A percentile compares a stretch with the other conserved stretches of the same genome.
Evolutionary conservation across 1,140 invertebrate genomes (phyloP).

Genomic region (Campoletis sonorensis): DNA sequence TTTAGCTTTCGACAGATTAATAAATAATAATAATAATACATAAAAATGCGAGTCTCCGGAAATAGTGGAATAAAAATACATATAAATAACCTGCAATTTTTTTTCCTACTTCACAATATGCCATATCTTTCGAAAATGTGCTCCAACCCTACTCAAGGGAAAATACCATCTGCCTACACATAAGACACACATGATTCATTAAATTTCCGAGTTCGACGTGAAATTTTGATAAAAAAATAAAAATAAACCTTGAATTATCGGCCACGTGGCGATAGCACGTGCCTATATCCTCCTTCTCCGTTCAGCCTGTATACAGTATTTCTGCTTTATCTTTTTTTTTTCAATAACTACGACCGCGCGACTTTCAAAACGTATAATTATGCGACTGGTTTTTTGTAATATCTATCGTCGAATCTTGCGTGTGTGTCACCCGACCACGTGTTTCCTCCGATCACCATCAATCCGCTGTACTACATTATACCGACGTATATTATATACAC

Average conservation of each 20-base stretch:
- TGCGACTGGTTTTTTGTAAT: conserved; percentile 42
- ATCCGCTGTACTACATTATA: no score
- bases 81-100: no score
- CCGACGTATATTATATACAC: not conserved
- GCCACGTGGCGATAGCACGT: conserved; percentile 19
- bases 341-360: not conserved
- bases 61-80: no score
- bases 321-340: no score
- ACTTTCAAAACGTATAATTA: conserved; percentile 32
- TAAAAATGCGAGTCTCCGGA: no score
- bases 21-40: no score
- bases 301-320: not conserved
- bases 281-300: not conserved
- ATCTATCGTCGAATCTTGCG: conserved; percentile 33
- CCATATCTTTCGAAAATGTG: no score
- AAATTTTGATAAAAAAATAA: not conserved
- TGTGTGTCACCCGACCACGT: conserved; percentile 20
- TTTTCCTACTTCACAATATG: no score
- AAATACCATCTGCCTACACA: conserved; percentile 6
- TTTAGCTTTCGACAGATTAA: no score
- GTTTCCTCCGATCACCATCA: conserved; percentile 4
- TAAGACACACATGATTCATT: not conserved
- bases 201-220: not conserved
- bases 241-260: conserved; percentile 9
- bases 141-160: no score